These are phyloP conservation scores for Ara ararauna DNA, from an alignment of 2,797 vertebrate genomes.

Conservation along the genomic window DNA sequence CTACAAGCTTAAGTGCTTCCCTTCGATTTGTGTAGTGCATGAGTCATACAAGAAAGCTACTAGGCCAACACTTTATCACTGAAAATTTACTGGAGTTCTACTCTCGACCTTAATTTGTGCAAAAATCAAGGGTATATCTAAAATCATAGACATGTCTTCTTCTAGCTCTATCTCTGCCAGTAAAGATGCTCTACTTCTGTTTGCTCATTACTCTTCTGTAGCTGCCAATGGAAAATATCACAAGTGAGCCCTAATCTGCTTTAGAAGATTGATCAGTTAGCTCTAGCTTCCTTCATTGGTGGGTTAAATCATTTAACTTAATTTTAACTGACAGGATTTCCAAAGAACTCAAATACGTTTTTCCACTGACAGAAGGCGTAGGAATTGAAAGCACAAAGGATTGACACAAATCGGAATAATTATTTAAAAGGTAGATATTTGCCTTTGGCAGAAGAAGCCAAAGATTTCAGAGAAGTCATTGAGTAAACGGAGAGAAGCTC, in stretches of 20 bases:
- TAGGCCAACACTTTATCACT: rapidly evolving
- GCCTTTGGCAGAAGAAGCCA: neutral
- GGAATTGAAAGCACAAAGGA: neutral
- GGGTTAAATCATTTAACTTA: neutral
- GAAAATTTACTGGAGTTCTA: neutral
- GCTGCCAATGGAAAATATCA: neutral
- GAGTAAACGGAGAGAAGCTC: neutral
- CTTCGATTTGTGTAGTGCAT: neutral
- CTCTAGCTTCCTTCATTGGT: neutral
- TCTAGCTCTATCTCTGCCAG: neutral
- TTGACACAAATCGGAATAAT: neutral
- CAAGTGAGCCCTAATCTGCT: neutral
- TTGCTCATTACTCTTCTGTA: neutral
- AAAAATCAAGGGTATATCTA: neutral
- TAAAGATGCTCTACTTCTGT: neutral
- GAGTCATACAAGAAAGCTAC: neutral
- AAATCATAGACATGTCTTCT: neutral
- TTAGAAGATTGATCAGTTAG: neutral
- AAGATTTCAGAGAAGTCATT: neutral
- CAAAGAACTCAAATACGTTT: neutral
- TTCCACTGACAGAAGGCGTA: neutral
- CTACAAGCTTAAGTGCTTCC: neutral
- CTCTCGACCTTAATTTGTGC: neutral
- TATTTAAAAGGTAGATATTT: neutral
- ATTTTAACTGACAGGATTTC: neutral